These are phyloP conservation scores for Carpatolechia fugitivella DNA, from an alignment of 2,888 invertebrate genomes.

Conservation along the genomic window DNA sequence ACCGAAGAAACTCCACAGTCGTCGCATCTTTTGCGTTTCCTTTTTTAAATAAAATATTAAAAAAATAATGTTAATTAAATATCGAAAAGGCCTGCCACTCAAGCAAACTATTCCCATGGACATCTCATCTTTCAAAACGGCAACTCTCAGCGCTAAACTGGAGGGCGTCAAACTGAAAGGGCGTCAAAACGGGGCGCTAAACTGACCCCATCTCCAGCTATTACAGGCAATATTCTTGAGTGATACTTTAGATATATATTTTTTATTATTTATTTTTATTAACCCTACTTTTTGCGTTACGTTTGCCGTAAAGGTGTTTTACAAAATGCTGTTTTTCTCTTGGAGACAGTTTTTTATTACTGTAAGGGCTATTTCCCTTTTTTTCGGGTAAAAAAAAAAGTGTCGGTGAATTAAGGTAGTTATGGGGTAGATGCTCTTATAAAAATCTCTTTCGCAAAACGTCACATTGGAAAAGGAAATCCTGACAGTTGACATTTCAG, in stretches of 20 bases:
- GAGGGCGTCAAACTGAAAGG: not conserved
- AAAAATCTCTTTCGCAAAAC: not conserved
- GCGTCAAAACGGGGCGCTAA: constrained; percentile 1
- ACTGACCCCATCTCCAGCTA: not conserved
- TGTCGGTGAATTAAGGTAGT: too few species aligned
- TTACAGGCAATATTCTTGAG: constrained; percentile 19
- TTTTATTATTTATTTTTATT: constrained; percentile 18
- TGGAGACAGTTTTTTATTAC: not conserved
- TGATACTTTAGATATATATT: constrained; percentile 17
- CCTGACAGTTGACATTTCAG: not conserved
- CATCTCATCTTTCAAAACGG: too few species aligned
- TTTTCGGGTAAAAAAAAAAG: too few species aligned
- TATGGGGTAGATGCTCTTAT: too few species aligned
- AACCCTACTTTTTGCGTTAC: not conserved
- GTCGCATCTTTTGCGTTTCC: too few species aligned
- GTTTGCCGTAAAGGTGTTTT: not conserved
- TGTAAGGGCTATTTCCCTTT: not conserved
- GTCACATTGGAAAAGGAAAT: not conserved
- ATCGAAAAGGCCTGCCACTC: too few species aligned
- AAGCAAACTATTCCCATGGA: too few species aligned
- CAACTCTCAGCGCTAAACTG: too few species aligned
- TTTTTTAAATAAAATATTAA: too few species aligned
- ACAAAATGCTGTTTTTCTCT: not conserved
- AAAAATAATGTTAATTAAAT: too few species aligned
- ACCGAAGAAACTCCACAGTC: too few species aligned